A percentile compares a stretch with the other conserved stretches of the same genome.
These are phyloP conservation scores for Aphidius colemani DNA, from an alignment of 2,888 invertebrate genomes.

Conservation along the genomic window DNA sequence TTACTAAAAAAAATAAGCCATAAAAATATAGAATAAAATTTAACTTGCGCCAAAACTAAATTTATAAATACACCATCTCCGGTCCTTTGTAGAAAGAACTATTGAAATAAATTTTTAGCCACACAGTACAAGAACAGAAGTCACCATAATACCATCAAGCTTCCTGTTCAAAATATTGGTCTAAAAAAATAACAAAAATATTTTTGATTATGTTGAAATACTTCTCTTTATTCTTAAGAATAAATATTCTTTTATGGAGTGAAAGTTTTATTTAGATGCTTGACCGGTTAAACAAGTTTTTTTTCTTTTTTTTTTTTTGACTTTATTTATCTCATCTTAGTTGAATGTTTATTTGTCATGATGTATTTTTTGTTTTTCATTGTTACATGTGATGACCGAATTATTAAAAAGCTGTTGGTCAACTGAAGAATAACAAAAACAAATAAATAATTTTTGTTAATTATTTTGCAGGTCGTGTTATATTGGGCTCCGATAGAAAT, in stretches of 20 bases:
- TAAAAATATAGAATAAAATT: not conserved
- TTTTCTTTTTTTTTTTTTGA: not conserved
- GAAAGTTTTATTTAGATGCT: slow-evolving; percentile 14
- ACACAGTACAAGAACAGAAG: slow-evolving; percentile 32
- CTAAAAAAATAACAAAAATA: not conserved
- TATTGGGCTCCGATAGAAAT: slow-evolving; percentile 76
- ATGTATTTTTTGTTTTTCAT: too few relatives aligned
- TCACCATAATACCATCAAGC: slow-evolving; percentile 1
- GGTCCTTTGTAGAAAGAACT: slow-evolving; percentile 48
- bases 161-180: not conserved
- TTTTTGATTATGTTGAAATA: slow-evolving; percentile 18
- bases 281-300: slow-evolving; percentile 22
- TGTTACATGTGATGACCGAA: too few relatives aligned
- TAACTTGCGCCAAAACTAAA: slow-evolving; percentile 56
- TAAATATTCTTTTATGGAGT: too few relatives aligned
- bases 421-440: not conserved
- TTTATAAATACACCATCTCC: slow-evolving; percentile 44
- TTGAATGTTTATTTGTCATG: too few relatives aligned
- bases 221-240: not conserved
- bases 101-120: slow-evolving; percentile 31
- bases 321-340: not conserved
- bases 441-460: not conserved
- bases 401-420: too few relatives aligned
- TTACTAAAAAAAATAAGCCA: too few relatives aligned
- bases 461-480: slow-evolving; percentile 74